A percentile compares a stretch with the other conserved stretches of the same genome.
These are phyloP conservation scores for Lucifuga dentata DNA, from an alignment of 2,113 vertebrate species.

Conservation along the genomic window DNA sequence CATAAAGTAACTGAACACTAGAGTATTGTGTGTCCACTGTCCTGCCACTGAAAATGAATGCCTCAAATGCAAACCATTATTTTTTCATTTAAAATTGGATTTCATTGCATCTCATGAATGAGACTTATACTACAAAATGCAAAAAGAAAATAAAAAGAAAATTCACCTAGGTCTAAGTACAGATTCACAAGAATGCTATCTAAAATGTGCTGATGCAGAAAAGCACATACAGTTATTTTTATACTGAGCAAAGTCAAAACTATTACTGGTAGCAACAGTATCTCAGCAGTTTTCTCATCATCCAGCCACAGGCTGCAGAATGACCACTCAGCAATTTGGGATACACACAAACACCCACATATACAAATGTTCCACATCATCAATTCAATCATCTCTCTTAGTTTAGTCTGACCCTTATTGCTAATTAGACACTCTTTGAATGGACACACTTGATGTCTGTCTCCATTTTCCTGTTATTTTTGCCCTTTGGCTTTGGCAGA, in stretches of 20 bases:
- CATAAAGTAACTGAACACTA: too few species aligned
- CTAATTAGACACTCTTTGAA: neutral
- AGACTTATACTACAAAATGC: neutral
- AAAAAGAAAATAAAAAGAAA: slow-evolving; percentile 9
- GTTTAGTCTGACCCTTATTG: slow-evolving; percentile 1
- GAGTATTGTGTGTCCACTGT: neutral
- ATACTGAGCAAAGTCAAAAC: slow-evolving; percentile 21
- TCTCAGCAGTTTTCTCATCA: slow-evolving; percentile 31
- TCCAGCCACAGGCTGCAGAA: slow-evolving; percentile 47
- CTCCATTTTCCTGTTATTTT: slow-evolving; percentile 23
- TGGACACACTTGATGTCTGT: slow-evolving; percentile 8
- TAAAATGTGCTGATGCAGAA: slow-evolving; percentile 23
- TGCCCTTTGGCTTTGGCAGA: slow-evolving; percentile 39
- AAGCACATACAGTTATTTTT: slow-evolving; percentile 21
- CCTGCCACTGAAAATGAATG: neutral
- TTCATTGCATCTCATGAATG: neutral
- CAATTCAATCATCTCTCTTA: slow-evolving; percentile 22
- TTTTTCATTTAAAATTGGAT: neutral
- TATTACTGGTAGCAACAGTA: slow-evolving; percentile 37
- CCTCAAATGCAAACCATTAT: too few species aligned
- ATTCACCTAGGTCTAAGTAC: slow-evolving; percentile 9
- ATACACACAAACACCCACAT: slow-evolving; percentile 9
- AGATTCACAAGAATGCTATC: slow-evolving; percentile 8
- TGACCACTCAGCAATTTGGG: slow-evolving; percentile 59
- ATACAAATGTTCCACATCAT: slow-evolving; percentile 26